A percentile compares a stretch with the other conserved stretches of the same genome.
phyloP scores from a whole-genome alignment of 2,113 vertebrate genomes.

The Gobiocypris rarus region DNA sequence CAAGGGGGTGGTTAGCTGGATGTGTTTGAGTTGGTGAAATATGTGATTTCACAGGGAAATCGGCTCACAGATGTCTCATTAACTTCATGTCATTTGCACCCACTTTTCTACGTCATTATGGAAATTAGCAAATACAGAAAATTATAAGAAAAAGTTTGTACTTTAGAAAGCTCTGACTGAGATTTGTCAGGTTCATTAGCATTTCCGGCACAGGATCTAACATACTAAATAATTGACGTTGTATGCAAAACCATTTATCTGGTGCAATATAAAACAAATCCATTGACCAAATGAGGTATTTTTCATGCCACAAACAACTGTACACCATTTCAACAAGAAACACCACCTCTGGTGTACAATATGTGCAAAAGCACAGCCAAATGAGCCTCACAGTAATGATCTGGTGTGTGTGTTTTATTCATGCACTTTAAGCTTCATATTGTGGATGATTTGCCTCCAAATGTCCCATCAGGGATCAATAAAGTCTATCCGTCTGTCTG shows the following conservation, averaged over 20 bases:
- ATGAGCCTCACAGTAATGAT: neutral
- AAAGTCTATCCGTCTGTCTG: constrained; percentile 27
- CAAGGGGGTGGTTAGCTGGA: constrained; percentile 21
- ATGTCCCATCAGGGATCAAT: constrained; percentile 34
- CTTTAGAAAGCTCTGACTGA: neutral
- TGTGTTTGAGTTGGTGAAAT: constrained; percentile 30
- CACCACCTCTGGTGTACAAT: neutral
- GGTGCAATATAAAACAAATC: neutral
- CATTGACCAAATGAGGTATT: neutral
- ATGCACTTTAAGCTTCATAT: neutral
- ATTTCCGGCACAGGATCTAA: constrained; percentile 7
- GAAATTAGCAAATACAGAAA: neutral
- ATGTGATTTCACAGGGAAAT: constrained; percentile 38
- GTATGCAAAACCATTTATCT: constrained; percentile 13
- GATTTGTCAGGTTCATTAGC: constrained; percentile 20
- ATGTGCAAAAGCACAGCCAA: neutral
- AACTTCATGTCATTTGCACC: constrained; percentile 35
- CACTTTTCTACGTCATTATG: constrained; percentile 11
- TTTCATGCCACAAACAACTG: neutral
- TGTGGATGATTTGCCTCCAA: constrained; percentile 9
- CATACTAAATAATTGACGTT: neutral
- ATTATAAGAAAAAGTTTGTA: constrained; percentile 7
- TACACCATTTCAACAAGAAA: neutral
- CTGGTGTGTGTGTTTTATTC: neutral
- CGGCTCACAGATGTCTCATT: constrained; percentile 51